A percentile compares a stretch with the other conserved stretches of the same genome.
These are phyloP conservation scores for Acrocephalus scirpaceus DNA, from an alignment of 2,797 vertebrate species.

Conservation along the genomic window DNA sequence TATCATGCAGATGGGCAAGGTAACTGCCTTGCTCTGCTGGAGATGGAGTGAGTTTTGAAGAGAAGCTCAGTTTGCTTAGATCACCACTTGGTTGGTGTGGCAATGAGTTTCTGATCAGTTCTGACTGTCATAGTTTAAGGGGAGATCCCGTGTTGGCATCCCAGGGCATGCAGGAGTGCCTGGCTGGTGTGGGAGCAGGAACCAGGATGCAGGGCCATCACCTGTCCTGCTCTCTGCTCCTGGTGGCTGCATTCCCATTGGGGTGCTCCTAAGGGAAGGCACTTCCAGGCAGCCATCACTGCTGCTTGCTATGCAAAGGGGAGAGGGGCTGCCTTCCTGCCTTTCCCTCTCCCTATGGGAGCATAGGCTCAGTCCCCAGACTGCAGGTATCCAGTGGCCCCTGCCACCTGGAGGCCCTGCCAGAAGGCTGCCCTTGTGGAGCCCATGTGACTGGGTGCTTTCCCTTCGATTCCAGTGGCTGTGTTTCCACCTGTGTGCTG, in stretches of 20 bases:
- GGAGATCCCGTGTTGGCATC: fast-evolving
- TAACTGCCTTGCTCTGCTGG: neutral
- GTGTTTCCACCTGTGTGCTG: neutral
- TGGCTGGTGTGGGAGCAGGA: neutral
- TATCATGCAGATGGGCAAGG: neutral
- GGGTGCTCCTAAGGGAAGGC: neutral
- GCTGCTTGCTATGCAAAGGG: neutral
- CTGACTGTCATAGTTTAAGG: neutral
- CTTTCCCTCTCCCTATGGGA: neutral
- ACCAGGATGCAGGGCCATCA: fast-evolving
- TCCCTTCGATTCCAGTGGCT: neutral
- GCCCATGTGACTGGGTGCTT: neutral
- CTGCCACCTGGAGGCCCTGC: neutral
- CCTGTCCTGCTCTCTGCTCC: fast-evolving
- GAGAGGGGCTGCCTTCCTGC: neutral
- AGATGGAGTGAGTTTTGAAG: neutral
- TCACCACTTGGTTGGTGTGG: neutral
- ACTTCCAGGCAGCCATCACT: neutral
- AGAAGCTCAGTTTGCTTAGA: neutral
- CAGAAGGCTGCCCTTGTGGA: neutral
- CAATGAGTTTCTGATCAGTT: neutral
- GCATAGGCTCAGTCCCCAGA: neutral
- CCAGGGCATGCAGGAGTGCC: fast-evolving
- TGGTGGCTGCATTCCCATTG: fast-evolving
- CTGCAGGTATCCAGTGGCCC: neutral